phyloP scores from a whole-genome alignment of 2,797 vertebrate genomes.

The Amniataba percoides region DNA sequence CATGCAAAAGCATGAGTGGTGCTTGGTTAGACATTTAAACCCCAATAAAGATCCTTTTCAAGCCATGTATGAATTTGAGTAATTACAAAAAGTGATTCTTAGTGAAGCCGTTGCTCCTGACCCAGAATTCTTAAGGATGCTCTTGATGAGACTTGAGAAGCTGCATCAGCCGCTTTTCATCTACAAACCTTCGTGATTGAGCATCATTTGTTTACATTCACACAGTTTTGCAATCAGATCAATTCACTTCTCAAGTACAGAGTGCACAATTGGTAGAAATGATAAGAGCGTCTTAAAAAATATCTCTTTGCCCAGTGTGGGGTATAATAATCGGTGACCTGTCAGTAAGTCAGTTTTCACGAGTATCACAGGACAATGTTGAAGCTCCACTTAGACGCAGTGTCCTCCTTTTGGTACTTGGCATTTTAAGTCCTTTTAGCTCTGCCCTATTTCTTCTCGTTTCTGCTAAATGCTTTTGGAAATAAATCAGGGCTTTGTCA shows the following conservation, averaged over 20 bases:
- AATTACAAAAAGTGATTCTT: slow-evolving; percentile 3
- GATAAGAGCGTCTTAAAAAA: not conserved
- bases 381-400: slow-evolving; percentile 34
- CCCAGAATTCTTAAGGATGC: not conserved
- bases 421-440: slow-evolving; percentile 56
- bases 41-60: slow-evolving; percentile 15
- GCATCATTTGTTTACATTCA: slow-evolving; percentile 20
- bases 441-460: slow-evolving; percentile 66
- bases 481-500: slow-evolving; percentile 75
- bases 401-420: slow-evolving; percentile 44
- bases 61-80: slow-evolving; percentile 12
- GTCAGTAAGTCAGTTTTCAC: slow-evolving; percentile 48
- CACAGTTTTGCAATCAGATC: slow-evolving; percentile 8
- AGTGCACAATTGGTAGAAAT: slow-evolving; percentile 4
- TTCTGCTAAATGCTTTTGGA: slow-evolving; percentile 76
- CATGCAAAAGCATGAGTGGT: slow-evolving; percentile 13
- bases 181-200: not conserved
- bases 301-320: not conserved
- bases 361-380: slow-evolving; percentile 17
- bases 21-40: slow-evolving; percentile 18
- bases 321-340: slow-evolving; percentile 31
- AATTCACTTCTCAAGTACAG: slow-evolving; percentile 5
- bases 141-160: not conserved
- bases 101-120: not conserved
- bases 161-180: not conserved